Base-by-base conservation (phyloP, 2,113 vertebrate genomes). In the Engystomops pustulosus region DNA sequence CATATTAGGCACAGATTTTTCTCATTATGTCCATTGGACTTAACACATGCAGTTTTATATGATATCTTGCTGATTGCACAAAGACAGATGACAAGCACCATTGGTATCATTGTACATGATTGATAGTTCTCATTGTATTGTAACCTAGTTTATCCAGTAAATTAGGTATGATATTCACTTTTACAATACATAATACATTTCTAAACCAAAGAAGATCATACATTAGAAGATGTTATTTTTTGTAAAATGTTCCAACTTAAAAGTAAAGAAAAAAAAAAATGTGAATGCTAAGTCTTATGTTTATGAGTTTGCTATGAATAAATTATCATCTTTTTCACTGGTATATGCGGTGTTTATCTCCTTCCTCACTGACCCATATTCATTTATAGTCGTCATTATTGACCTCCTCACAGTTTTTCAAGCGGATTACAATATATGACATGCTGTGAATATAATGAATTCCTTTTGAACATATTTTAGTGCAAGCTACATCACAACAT, bases 361-460 rank as follows among this genome's bases (percentile, higher is more conserved):
- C 41, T 60, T 65, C 38, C 17, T 47, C 58, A n/a, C 34, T 49
- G 60, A 80, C 78, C 36, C 58, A n/a, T 27, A 41, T 32, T 65
- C 58, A 45, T 80, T 67, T 49, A 17, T 80, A 60, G 49, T 41
- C 25, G 6, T 20, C 32, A 53, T 75, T 75, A 44, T 65, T 79
- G 78, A 80, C 58, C 58, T 67, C 10, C 38, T 80, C 7, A 67
- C 12, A 27, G 41, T 32, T 44, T 80, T 67, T 67, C 41, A 67
- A 47, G 23, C 58, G 47, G 36, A 67, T 67, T 27, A 80, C 41
- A 80, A 80, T 45, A 25, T 17, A 17, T 17, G 14, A 44, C 55
- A 80, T 80, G 78, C 78, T 80, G 78, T 27, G 78, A 80, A 80
- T 36, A 45, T 67, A 65, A 67, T 67, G 41, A 45, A 80, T 67